Conservation (phyloP, 2,113 vertebrate genomes). For the Pelvicachromis taeniatus region DNA sequence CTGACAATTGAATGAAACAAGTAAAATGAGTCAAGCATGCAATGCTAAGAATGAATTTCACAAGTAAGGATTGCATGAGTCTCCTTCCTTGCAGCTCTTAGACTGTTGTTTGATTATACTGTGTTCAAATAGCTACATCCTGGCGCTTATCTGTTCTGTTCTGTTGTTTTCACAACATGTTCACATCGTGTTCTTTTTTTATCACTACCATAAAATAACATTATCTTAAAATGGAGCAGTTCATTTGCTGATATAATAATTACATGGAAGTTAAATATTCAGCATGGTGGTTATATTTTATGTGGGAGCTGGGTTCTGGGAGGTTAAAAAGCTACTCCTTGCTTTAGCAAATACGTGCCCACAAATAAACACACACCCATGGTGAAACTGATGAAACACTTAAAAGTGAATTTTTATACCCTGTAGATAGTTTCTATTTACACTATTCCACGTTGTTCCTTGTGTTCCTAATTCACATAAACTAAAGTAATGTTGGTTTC, state of each 20-base stretch:
- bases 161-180: neutral
- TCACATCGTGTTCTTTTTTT: neutral
- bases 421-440: neutral
- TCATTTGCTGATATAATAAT: neutral
- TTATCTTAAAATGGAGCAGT: neutral
- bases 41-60: neutral
- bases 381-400: neutral
- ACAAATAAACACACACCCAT: neutral
- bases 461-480: neutral
- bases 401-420: neutral
- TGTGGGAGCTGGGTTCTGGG: neutral
- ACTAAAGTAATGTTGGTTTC: neutral
- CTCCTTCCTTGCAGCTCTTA: neutral
- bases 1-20: neutral
- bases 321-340: neutral
- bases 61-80: neutral
- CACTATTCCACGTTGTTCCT: neutral
- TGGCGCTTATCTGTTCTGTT: neutral
- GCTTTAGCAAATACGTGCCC: neutral
- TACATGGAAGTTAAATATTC: neutral
- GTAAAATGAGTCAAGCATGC: neutral
- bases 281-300: neutral
- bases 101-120: neutral
- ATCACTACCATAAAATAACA: neutral
- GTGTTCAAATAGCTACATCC: neutral